Base-by-base conservation (phyloP, 2,113 vertebrate species). In the Platysternon megacephalum region DNA sequence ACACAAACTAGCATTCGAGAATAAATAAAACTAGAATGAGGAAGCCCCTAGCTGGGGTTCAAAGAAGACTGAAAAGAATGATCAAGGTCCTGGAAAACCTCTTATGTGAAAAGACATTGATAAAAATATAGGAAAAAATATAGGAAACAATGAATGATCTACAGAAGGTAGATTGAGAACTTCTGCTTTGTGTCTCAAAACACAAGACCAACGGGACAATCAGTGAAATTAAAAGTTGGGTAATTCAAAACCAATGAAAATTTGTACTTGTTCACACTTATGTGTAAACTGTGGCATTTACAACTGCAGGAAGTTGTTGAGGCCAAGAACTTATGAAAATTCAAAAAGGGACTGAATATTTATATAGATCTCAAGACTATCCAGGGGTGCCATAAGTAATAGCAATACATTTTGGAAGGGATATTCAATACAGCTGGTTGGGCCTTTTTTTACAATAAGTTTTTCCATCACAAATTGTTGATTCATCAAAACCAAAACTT, bases 141-240 rank as follows among this genome's bases (percentile, higher is more conserved):
- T 42, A 8, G 48, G 86, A 81, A 22, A 87, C 28, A 88, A 21
- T 17, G 24, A 78, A 78, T 29, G 42, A 4, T 28, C 42, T 29
- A 28, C 24, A 14, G 22, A 28, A 78, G 6, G 42, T 29, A 0
- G 3, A 1, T 3, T 11, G 35, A 58, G 52, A 61, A 26, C 55
- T 91, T 86, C 65, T 79, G 65, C 16, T 74, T 5, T 93, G n/a
- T 52, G 13, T 85, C 6, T 87, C 14, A 84, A 79, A 91, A 91
- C 1, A 13, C 42, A 78, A 46, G 74, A 46, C 1, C 24, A 46
- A 76, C 12, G 46, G 13, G 74, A 55, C 24, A 61, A 19, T 39
- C 74, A 26, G 44, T 78, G 74, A 78, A 46, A 46, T 46, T 78
- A n/a, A 68, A 93, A 93, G 11, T 72, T 5, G 2, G 16, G 49